Base-by-base conservation (phyloP, 1,140 invertebrate genomes). In the Pectinophora gossypiella region DNA sequence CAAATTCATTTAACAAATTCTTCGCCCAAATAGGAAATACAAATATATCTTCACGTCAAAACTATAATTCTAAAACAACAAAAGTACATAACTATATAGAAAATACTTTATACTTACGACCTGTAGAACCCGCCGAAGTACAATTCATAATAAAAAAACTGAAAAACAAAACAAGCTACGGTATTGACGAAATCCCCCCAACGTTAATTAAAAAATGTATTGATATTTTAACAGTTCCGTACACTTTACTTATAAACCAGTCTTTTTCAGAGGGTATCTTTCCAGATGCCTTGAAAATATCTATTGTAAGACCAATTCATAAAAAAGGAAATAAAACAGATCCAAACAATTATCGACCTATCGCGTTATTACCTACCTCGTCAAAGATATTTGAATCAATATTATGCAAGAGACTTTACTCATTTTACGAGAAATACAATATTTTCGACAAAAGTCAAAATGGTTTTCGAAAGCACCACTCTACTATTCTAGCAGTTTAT, bases 361-460 rank as follows among this genome's bases (percentile, higher is more conserved):
- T 49, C 19, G 16, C 48, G 1, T 3, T 49, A 9, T 21, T 40
- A 38, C 35, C 48, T n/a, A 38, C 36, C 12, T 38, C 20, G 1
- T 5, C 48, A 19, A 49, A 49, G 40, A 50, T 50, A 18, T 50
- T 42, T 23, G 48, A 50, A 36, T 36, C 47, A 9, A 36, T 19
- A 6, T 23, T 50, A 36, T 13, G 16, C 3, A 22, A 22, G 1
- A 18, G 35, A 12, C 36, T 50, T 15, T 15, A 40, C 3, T 22
- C 15, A 7, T 50, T 50, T 22, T 22, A n/a, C 42, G 48, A 50
- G 22, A 50, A 50, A 16, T 50, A 15, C 20, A 50, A 27, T 7
- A 42, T 50, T 16, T 16, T 50, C 2, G 1, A 23, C 19, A 10
- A 40, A 3, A 23, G 18, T 13, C 48, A 50, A 50, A 3, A 50